phyloP scores from a whole-genome alignment of 1,140 invertebrate species.

The Kradibia gibbosae region DNA sequence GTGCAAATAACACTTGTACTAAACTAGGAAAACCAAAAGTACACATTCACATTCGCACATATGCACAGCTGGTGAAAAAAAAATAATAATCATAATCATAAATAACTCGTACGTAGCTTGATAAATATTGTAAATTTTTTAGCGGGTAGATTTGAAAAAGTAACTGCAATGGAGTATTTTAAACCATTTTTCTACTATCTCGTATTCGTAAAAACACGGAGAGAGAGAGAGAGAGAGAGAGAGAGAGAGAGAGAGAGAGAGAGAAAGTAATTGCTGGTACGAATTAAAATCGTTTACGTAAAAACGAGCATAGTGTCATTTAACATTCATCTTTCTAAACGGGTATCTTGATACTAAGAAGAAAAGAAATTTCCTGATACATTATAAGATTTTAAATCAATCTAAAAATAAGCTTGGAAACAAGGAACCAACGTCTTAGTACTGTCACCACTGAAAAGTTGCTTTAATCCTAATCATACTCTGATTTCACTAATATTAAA shows the following conservation, averaged over 20 bases:
- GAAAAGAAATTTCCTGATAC: background rate
- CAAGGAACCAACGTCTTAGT: background rate
- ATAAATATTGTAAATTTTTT: no score
- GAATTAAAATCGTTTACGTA: background rate
- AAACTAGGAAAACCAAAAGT: background rate
- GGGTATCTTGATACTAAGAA: background rate
- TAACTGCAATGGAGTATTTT: no score
- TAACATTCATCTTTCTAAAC: background rate
- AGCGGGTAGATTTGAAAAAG: no score
- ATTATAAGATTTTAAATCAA: background rate
- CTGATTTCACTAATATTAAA: background rate
- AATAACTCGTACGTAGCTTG: no score
- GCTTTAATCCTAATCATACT: conserved; percentile 9
- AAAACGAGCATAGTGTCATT: background rate
- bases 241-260: background rate
- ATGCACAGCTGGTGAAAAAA: no score
- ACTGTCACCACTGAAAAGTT: background rate
- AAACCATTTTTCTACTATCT: no score
- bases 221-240: no score
- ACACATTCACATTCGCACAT: background rate
- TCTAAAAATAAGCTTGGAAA: background rate
- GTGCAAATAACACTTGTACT: background rate
- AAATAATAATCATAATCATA: no score
- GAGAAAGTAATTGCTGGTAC: background rate
- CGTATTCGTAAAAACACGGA: no score